Evolutionary conservation across 2,888 invertebrate species (phyloP).

Genomic region (Netelia virgata): DNA sequence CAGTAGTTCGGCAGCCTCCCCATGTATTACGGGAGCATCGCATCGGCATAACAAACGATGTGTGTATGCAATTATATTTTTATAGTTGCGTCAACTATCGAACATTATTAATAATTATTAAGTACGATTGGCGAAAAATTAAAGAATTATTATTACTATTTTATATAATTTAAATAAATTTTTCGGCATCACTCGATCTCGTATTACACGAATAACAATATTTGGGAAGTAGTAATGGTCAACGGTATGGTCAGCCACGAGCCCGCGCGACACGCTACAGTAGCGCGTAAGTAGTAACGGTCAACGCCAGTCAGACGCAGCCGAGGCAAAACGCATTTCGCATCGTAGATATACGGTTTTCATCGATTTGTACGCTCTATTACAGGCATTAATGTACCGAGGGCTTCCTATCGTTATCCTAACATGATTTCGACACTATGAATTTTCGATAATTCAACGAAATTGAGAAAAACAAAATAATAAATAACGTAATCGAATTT

Average conservation of each 20-base stretch:
- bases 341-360: neutral
- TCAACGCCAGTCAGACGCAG: neutral
- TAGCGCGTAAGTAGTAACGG: neutral
- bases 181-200: too few relatives aligned
- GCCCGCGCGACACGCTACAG: neutral
- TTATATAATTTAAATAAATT: too few relatives aligned
- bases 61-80: neutral
- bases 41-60: constrained; percentile 32
- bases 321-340: neutral
- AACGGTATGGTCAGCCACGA: neutral
- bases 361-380: neutral
- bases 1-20: constrained; percentile 8
- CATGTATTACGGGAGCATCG: neutral
- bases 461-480: neutral
- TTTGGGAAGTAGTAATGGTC: neutral
- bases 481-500: neutral
- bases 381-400: neutral
- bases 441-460: neutral
- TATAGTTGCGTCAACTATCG: neutral
- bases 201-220: neutral
- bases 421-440: too few relatives aligned
- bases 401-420: too few relatives aligned
- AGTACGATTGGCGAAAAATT: too few relatives aligned
- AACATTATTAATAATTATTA: neutral
- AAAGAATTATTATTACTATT: too few relatives aligned